A percentile compares a stretch with the other conserved stretches of the same genome.
These are phyloP conservation scores for Diplosoma virens DNA, from an alignment of 23 tunicate species.

Conservation along the genomic window DNA sequence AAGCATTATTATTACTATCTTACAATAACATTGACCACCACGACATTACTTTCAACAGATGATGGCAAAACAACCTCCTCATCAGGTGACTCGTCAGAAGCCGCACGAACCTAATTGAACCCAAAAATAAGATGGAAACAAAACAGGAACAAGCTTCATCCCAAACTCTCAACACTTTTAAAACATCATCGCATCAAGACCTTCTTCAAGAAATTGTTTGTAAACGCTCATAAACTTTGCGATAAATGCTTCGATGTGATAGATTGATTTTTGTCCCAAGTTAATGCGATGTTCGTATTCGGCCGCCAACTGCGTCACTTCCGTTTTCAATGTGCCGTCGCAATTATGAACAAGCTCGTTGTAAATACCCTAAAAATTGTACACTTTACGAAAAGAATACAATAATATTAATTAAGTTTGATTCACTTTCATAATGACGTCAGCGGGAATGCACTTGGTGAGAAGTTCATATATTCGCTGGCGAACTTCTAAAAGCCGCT, in stretches of 20 bases:
- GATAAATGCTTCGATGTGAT: constrained; percentile 90
- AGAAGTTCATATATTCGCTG: constrained; percentile 83
- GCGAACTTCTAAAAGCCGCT: constrained; percentile 78
- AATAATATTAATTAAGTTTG: background rate
- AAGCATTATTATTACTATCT: too few species aligned
- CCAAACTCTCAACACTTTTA: constrained; percentile 5
- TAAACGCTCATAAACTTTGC: constrained; percentile 86
- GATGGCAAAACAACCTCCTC: too few species aligned
- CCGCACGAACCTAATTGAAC: too few species aligned
- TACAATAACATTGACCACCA: too few species aligned
- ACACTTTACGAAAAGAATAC: too few species aligned
- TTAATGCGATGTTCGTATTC: constrained; percentile 80
- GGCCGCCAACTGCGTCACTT: constrained; percentile 78
- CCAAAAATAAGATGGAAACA: too few species aligned
- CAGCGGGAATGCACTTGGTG: constrained; percentile 87
- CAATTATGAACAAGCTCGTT: constrained; percentile 73
- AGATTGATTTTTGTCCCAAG: constrained; percentile 79
- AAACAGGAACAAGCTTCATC: too few species aligned
- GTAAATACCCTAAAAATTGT: constrained; percentile 65
- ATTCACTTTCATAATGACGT: constrained; percentile 81
- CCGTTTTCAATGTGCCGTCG: constrained; percentile 79
- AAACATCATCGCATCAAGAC: constrained; percentile 77
- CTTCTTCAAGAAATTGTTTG: constrained; percentile 88
- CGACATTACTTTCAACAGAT: too few species aligned
- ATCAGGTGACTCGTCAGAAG: too few species aligned